phyloP scores from a whole-genome alignment of 64 coral and sea anemone genomes.

The Stichodactyla mertensii region DNA sequence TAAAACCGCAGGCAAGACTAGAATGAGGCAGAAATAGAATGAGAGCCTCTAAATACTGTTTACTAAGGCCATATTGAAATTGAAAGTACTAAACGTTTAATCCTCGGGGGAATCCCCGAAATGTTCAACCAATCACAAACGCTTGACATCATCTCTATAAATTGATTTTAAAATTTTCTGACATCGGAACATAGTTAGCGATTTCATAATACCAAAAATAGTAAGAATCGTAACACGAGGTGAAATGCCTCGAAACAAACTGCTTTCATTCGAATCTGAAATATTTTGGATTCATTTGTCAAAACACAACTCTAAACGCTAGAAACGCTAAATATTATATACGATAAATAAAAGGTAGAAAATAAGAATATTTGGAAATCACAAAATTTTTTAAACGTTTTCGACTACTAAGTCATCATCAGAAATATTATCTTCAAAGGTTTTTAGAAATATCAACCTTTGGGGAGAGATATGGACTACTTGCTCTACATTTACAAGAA shows the following conservation, averaged over 20 bases:
- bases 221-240: too few relatives aligned
- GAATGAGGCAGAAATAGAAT: not conserved
- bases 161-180: not conserved
- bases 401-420: too few relatives aligned
- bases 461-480: too few relatives aligned
- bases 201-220: not conserved
- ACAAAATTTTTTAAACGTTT: too few relatives aligned
- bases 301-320: not conserved
- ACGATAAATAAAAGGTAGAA: too few relatives aligned
- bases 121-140: not conserved
- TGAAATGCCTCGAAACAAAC: too few relatives aligned
- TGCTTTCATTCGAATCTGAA: not conserved
- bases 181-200: not conserved
- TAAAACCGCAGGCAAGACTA: not conserved
- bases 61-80: not conserved
- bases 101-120: not conserved
- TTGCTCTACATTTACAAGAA: too few relatives aligned
- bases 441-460: too few relatives aligned
- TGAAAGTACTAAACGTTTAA: not conserved
- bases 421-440: not conserved
- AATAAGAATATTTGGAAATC: too few relatives aligned
- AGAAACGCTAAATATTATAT: not conserved
- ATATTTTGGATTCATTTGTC: not conserved
- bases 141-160: not conserved
- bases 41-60: not conserved